Conservation (phyloP, 2,888 invertebrate species). For the Sympetrum striolatum region DNA sequence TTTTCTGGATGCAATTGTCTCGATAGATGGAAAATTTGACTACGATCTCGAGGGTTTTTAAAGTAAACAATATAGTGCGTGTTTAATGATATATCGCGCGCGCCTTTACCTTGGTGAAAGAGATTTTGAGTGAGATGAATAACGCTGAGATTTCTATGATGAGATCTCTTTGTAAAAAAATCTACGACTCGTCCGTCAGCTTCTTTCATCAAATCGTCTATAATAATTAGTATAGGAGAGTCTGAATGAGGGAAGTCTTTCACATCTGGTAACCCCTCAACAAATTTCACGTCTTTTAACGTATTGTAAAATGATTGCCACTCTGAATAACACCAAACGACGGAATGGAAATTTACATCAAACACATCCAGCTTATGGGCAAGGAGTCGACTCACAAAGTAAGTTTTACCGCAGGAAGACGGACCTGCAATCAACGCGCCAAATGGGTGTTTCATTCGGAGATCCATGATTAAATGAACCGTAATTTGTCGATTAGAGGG, state of each 20-base stretch:
- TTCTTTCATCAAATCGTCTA: too few relatives aligned
- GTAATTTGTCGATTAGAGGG: too few relatives aligned
- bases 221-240: too few relatives aligned
- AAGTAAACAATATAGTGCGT: constrained; percentile 45
- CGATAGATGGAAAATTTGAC: neutral
- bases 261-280: too few relatives aligned
- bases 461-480: too few relatives aligned
- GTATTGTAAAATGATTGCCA: neutral
- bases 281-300: neutral
- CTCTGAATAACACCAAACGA: neutral
- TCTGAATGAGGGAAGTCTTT: too few relatives aligned
- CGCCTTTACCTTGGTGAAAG: constrained; percentile 39
- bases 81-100: constrained; percentile 44
- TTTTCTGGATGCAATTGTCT: too few relatives aligned
- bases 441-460: too few relatives aligned
- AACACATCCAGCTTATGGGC: too few relatives aligned
- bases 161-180: constrained; percentile 44
- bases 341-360: neutral
- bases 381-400: neutral
- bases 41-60: neutral
- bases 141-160: constrained; percentile 45
- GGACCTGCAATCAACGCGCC: too few relatives aligned
- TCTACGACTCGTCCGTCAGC: neutral
- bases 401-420: too few relatives aligned
- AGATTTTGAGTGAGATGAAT: too few relatives aligned